phyloP scores from a whole-genome alignment of 2,888 invertebrate genomes.

The Calliphora vomitoria region DNA sequence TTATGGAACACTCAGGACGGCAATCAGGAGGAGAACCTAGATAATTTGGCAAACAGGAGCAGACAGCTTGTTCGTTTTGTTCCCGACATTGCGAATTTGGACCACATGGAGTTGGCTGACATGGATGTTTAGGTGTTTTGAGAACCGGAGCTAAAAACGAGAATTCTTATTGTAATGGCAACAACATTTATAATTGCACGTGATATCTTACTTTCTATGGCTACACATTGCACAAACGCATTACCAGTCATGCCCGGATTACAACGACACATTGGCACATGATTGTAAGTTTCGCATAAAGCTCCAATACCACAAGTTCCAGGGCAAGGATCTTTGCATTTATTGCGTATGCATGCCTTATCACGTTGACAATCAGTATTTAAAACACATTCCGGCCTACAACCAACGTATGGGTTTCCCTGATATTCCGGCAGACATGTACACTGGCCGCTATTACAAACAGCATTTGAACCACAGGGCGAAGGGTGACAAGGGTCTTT shows the following conservation, averaged over 20 bases:
- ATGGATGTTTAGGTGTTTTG: constrained; percentile 85
- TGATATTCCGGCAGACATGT: constrained; percentile 88
- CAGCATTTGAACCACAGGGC: constrained; percentile 92
- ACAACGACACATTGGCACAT: constrained; percentile 90
- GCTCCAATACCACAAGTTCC: constrained; percentile 91
- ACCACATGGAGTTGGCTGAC: constrained; percentile 91
- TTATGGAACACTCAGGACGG: constrained; percentile 90
- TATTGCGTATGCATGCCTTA: constrained; percentile 90
- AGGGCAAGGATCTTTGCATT: constrained; percentile 92
- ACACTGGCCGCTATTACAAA: constrained; percentile 89
- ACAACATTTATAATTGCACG: not conserved
- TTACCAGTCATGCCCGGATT: constrained; percentile 89
- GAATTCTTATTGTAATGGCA: not conserved
- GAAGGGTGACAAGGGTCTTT: constrained; percentile 88
- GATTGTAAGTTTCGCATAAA: constrained; percentile 90
- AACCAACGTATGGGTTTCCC: constrained; percentile 88
- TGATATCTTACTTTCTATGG: constrained; percentile 83
- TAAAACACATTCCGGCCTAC: constrained; percentile 92
- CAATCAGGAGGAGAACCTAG: constrained; percentile 91
- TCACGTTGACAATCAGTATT: constrained; percentile 91
- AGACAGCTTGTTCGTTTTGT: constrained; percentile 88
- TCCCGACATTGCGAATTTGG: constrained; percentile 90
- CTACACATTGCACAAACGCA: constrained; percentile 88
- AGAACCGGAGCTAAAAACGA: constrained; percentile 75
- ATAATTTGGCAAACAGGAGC: constrained; percentile 89